Evolutionary conservation across 2,888 invertebrate species (phyloP), one percentile per base, ranked within the genome.

Genomic region (Lasioglossum zephyrum): DNA sequence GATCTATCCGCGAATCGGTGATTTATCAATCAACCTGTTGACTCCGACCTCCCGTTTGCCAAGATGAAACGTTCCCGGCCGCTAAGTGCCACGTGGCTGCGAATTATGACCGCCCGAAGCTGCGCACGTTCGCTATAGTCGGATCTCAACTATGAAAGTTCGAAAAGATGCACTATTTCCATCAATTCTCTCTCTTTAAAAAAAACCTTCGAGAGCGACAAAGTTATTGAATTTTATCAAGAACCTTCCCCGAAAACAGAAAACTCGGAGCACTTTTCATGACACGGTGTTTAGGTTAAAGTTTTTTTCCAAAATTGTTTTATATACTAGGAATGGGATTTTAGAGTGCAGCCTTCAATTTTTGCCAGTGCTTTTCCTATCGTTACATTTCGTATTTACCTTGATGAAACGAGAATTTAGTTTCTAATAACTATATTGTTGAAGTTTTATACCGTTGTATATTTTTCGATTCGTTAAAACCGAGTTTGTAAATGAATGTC

Each of bases 1-100:
- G 41, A 16, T 22, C 18, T 16, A 39, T 2, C 44, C 76, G 36
- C 16, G 31, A 31, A 66, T 53, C 41, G 39, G 41, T 16, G n/a
- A 44, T 18, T 66, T 44, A 44, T 72, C 60, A 22, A 41, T 63
- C 70, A 57, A 70, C 57, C 63, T 36, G 53, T 41, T 72, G 63
- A 57, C 69, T n/a, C 47, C 16, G 60, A 9, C 22, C 22, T 22
- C 22, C 39, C 69, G 39, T 36, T 69, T 69, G 69, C 69, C 69
- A 69, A 69, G 39, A 69, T 39, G 39, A 18, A 31, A 36, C 31
- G 66, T 18, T 66, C 18, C 36, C 18, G 36, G 66, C 2, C 36
- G 66, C 26, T 36, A 36, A 26, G 26, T 31, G 16, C 18, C 36
- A 18, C 66, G 66, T 66, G 36, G 66, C 18, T 31, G 31, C 66